phyloP scores from a whole-genome alignment of 2,888 invertebrate genomes.

The Microctonus brassicae region DNA sequence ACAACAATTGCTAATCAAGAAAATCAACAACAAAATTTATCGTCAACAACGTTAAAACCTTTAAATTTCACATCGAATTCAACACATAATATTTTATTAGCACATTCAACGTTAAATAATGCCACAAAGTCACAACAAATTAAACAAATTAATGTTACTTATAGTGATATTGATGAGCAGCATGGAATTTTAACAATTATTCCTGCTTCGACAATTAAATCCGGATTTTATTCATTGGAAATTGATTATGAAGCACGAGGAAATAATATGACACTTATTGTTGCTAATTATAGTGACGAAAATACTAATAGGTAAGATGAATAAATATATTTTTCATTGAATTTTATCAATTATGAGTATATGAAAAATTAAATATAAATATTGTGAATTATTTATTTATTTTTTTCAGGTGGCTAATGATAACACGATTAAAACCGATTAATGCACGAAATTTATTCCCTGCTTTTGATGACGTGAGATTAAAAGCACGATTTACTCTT shows the following conservation, averaged over 20 bases:
- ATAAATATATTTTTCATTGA: background rate
- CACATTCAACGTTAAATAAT: background rate
- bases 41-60: background rate
- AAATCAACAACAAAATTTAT: background rate
- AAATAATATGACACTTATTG: constrained; percentile 40
- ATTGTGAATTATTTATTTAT: background rate
- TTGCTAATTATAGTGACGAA: constrained; percentile 41
- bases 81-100: background rate
- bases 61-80: background rate
- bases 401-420: constrained; percentile 52
- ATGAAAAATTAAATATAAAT: constrained; percentile 2
- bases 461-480: constrained; percentile 79
- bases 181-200: constrained; percentile 53
- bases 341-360: background rate
- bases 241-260: constrained; percentile 54
- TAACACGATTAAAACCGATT: constrained; percentile 50
- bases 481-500: constrained; percentile 82
- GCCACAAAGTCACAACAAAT: background rate
- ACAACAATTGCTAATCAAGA: background rate
- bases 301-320: constrained; percentile 38
- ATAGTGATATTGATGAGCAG: constrained; percentile 50
- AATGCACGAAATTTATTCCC: constrained; percentile 57
- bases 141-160: constrained; percentile 37
- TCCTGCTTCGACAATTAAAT: constrained; percentile 42
- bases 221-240: constrained; percentile 55